A percentile compares a stretch with the other conserved stretches of the same genome.
phyloP scores from a whole-genome alignment of 2,797 vertebrate genomes.

The Gambelia wislizenii region DNA sequence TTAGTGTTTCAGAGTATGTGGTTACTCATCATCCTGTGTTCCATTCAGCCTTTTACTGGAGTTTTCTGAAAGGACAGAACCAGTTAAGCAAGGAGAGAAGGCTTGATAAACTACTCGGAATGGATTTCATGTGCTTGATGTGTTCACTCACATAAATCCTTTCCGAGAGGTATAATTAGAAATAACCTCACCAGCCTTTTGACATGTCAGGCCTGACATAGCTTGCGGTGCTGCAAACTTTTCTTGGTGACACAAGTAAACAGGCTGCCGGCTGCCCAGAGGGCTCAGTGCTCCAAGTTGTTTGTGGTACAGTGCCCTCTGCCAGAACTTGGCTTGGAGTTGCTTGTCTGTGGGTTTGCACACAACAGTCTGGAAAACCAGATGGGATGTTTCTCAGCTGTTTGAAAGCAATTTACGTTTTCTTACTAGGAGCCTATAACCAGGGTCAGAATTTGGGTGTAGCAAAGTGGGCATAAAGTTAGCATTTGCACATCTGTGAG shows the following conservation, averaged over 20 bases:
- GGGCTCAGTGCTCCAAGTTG: not conserved
- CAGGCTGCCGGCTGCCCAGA: constrained; percentile 14
- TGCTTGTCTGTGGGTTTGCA: not conserved
- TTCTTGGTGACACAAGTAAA: not conserved
- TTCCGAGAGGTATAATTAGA: constrained; percentile 51
- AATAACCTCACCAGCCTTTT: not conserved
- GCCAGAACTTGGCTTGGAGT: constrained; percentile 12
- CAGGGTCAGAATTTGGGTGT: not conserved
- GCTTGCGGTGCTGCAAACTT: constrained; percentile 22
- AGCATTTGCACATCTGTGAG: not conserved
- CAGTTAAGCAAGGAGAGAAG: constrained; percentile 36
- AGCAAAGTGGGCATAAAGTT: not conserved
- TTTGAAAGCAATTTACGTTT: not conserved
- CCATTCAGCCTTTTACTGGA: constrained; percentile 6
- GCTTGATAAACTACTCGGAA: not conserved
- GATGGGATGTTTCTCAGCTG: constrained; percentile 1
- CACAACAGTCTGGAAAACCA: not conserved
- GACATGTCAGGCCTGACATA: constrained; percentile 4
- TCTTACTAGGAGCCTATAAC: rapidly evolving
- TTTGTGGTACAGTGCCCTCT: rapidly evolving
- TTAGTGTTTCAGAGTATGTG: rapidly evolving
- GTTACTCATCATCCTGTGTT: constrained; percentile 38
- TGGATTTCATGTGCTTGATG: constrained; percentile 6
- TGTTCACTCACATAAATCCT: constrained; percentile 10
- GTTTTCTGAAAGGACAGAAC: not conserved